These are phyloP conservation scores for Apis laboriosa DNA, from an alignment of 1,140 invertebrate species.

Conservation along the genomic window DNA sequence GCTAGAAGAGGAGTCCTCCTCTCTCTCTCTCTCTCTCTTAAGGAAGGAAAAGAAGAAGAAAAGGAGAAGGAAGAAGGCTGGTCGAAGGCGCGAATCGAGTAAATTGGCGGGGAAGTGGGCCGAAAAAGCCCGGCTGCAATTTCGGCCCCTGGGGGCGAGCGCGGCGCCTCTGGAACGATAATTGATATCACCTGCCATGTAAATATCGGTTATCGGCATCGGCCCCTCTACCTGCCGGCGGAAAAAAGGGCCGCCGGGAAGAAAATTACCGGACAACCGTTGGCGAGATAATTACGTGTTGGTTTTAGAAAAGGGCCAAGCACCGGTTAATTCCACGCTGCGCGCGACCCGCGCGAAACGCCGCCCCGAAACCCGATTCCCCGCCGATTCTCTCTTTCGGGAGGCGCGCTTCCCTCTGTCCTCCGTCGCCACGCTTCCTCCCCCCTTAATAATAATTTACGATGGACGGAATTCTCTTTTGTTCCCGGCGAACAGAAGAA, in stretches of 20 bases:
- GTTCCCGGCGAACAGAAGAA: no score
- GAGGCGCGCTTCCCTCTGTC: no score
- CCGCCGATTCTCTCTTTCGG: neutral
- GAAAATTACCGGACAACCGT: slow-evolving; percentile 75
- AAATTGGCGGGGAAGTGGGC: slow-evolving; percentile 67
- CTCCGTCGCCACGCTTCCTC: no score
- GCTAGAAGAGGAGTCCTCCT: slow-evolving; percentile 28
- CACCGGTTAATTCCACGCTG: slow-evolving; percentile 76
- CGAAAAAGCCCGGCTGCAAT: slow-evolving; percentile 57
- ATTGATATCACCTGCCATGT: slow-evolving; percentile 81
- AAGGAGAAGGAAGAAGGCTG: slow-evolving; percentile 19
- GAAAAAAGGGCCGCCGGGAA: slow-evolving; percentile 57
- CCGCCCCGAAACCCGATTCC: slow-evolving; percentile 33
- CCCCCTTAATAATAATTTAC: no score
- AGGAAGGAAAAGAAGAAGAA: slow-evolving; percentile 7
- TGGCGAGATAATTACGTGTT: slow-evolving; percentile 80
- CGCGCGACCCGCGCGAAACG: slow-evolving; percentile 46
- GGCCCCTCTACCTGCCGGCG: slow-evolving; percentile 59
- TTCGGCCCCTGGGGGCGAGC: slow-evolving; percentile 52
- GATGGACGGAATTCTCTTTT: no score
- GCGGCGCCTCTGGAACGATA: slow-evolving; percentile 69
- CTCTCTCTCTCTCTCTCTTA: neutral
- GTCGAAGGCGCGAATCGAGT: slow-evolving; percentile 72
- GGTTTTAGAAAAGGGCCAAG: slow-evolving; percentile 79
- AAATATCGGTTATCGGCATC: slow-evolving; percentile 76